These are phyloP conservation scores for Sebastes steindachneri DNA, from an alignment of 2,797 vertebrate species.

Conservation along the genomic window DNA sequence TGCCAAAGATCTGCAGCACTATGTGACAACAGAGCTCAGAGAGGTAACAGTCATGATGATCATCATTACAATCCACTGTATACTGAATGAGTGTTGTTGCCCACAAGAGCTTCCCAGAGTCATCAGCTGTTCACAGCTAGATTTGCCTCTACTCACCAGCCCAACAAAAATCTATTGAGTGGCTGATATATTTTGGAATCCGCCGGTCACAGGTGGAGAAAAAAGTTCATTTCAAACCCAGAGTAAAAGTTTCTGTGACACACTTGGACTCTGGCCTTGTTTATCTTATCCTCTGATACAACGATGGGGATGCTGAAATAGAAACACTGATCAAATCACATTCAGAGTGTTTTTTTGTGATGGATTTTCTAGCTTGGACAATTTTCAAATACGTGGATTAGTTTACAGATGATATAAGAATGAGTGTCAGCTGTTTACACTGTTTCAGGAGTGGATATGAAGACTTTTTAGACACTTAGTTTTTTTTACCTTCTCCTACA, in stretches of 20 bases:
- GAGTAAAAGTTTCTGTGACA: neutral
- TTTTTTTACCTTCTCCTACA: neutral
- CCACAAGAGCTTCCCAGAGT: neutral
- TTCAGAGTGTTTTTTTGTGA: neutral
- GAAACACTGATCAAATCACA: neutral
- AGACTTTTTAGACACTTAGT: neutral
- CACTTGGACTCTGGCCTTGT: neutral
- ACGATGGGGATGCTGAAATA: neutral
- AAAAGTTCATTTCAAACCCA: too few relatives aligned
- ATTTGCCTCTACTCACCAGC: too few relatives aligned
- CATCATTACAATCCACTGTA: neutral
- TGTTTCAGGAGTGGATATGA: neutral
- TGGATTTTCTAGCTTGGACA: neutral
- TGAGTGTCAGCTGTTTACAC: neutral
- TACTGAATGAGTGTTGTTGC: neutral
- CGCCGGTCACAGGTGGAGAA: too few relatives aligned
- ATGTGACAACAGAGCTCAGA: slow-evolving; percentile 97
- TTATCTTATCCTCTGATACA: neutral
- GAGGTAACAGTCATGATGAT: slow-evolving; percentile 82
- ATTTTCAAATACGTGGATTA: neutral
- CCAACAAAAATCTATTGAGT: too few relatives aligned
- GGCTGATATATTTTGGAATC: too few relatives aligned
- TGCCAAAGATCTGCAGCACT: slow-evolving; percentile 97
- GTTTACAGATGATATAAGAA: neutral
- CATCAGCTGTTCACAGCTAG: neutral